Base-by-base conservation (phyloP, 2,888 invertebrate genomes). In the Tridacna crocea region DNA sequence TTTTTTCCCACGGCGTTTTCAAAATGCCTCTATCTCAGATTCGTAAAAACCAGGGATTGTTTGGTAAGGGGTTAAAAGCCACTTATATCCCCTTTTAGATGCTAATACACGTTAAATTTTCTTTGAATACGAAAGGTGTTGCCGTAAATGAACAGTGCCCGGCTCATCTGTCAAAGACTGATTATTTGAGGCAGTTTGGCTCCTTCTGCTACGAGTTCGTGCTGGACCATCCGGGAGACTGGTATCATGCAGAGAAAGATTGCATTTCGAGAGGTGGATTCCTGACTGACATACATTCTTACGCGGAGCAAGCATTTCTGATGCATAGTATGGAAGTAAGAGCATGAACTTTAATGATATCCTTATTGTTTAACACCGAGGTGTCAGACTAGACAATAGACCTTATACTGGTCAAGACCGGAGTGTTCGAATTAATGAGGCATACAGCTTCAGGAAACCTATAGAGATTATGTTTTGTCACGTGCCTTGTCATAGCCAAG, bases 151-250 rank as follows among this genome's bases (percentile, higher is more conserved):
- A 47, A 12, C n/a, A 73, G 4, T 84, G 84, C 61, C 84, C 84
- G 15, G 19, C 73, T 19, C 17, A 74, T 26, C 26, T 81, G 11
- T n/a, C 17, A 12, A 51, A 48, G 51, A 26, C 75, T 24, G 26
- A 26, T 6, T 27, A 84, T 46, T 46, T 84, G 46, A 63, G 60
- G 15, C 63, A 79, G 36, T 75, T 65, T 65, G 79, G 72, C 4
- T 36, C 46, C 22, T 72, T 72, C 47, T 84, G 84, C 36, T 84
- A 84, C 58, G 70, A 84, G 75, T 84, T 82, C 27, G 60, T 82
- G 12, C 66, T 82, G 10, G 58, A 81, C 51, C 82, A 82, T 13
- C 63, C 58, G 1, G 79, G 72, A 3, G 58, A 65, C 66, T 84
- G 84, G 84, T 26, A 65, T 51, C 26, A 63, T 19, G 84, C 84